These are phyloP conservation scores for Ophioninae sp. DNA, from an alignment of 2,888 invertebrate species.

Conservation along the genomic window DNA sequence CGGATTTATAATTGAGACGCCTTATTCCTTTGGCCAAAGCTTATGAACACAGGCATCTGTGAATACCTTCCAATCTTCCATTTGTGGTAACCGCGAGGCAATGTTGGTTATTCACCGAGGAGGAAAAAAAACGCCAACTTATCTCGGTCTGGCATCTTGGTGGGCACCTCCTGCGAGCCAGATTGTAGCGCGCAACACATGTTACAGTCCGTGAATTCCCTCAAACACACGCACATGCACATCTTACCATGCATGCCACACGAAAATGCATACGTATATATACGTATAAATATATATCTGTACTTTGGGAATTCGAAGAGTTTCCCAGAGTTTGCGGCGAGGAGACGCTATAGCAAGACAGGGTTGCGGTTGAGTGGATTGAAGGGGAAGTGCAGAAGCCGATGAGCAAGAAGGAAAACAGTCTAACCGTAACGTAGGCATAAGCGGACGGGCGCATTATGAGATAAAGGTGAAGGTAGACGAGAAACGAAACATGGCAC, in stretches of 20 bases:
- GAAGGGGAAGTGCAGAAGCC: slow-evolving; percentile 40
- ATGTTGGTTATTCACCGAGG: slow-evolving; percentile 27
- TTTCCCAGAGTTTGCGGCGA: slow-evolving; percentile 46
- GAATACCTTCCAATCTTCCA: not conserved
- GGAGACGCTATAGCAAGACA: slow-evolving; percentile 35
- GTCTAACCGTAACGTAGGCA: slow-evolving; percentile 14
- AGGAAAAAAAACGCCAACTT: slow-evolving; percentile 36
- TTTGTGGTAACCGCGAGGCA: slow-evolving; percentile 9
- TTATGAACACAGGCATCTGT: not conserved
- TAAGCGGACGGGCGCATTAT: slow-evolving; percentile 9
- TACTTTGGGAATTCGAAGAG: slow-evolving; percentile 46
- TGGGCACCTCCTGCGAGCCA: slow-evolving; percentile 25
- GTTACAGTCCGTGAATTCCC: not conserved
- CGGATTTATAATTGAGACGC: not conserved
- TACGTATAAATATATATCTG: not conserved
- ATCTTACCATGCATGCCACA: not conserved
- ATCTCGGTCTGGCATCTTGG: slow-evolving; percentile 29
- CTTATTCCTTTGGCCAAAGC: not conserved
- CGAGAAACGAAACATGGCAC: slow-evolving; percentile 28
- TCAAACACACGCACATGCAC: not conserved
- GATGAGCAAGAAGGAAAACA: slow-evolving; percentile 41
- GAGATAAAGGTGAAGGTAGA: slow-evolving; percentile 32
- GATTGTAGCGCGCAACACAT: slow-evolving; percentile 39
- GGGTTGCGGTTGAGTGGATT: slow-evolving; percentile 41
- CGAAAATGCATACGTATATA: not conserved